Conservation (phyloP, 2,797 vertebrate genomes). For the Pangasius sanitwongsei region DNA sequence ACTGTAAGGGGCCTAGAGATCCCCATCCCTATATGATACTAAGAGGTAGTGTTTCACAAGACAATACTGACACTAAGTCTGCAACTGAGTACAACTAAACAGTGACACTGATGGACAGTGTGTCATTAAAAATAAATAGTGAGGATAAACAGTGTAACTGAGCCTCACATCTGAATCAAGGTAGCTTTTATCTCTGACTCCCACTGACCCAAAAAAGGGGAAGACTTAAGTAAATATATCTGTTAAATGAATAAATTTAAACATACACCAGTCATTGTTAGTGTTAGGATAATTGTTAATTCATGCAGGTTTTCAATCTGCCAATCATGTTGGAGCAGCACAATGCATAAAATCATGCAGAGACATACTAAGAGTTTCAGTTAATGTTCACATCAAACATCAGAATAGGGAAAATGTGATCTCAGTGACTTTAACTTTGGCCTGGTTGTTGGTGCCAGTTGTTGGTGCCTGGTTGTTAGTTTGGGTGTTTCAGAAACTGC, state of each 20-base stretch:
- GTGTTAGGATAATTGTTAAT: not conserved
- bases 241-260: not conserved
- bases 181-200: not conserved
- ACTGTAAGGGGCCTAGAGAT: not conserved
- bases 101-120: not conserved
- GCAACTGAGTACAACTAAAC: not conserved
- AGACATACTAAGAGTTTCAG: not conserved
- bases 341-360: not conserved
- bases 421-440: not conserved
- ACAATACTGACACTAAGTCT: not conserved
- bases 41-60: not conserved
- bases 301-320: not conserved
- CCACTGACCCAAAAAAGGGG: not conserved
- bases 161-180: not conserved
- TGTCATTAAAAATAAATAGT: slow-evolving; percentile 4
- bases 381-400: not conserved
- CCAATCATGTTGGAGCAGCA: not conserved
- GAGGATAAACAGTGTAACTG: slow-evolving; percentile 5
- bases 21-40: not conserved
- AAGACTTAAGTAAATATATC: not conserved
- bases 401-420: not conserved
- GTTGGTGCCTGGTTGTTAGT: no score
- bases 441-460: not conserved
- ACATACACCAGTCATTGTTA: not conserved
- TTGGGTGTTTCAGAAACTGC: not conserved